These are phyloP conservation scores for Lagopus leucura DNA, from an alignment of 2,113 vertebrate species.

Conservation along the genomic window DNA sequence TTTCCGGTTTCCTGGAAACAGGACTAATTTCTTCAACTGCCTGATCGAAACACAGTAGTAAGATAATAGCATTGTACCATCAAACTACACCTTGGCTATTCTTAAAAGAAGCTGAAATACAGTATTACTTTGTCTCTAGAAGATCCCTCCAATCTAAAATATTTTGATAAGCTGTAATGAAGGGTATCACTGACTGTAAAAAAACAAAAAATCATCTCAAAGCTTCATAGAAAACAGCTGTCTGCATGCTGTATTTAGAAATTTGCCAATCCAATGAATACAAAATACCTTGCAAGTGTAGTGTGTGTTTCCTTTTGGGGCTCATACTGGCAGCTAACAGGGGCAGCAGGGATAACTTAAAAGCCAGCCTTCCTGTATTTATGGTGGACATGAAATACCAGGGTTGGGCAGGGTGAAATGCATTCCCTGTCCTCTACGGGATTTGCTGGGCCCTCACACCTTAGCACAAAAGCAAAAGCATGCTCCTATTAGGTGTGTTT, in stretches of 20 bases:
- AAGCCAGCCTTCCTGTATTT: not conserved
- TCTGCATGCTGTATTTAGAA: not conserved
- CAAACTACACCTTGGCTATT: not conserved
- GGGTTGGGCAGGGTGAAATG: not conserved
- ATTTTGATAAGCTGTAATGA: not conserved
- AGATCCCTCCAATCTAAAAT: not conserved
- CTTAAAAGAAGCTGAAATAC: not conserved
- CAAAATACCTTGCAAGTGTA: not conserved
- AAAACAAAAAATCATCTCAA: not conserved
- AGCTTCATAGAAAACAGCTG: not conserved
- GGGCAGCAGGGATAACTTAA: not conserved
- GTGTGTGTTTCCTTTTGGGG: not conserved
- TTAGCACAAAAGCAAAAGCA: not conserved
- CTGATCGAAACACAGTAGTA: not conserved
- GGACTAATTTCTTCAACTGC: not conserved
- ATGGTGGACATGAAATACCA: not conserved
- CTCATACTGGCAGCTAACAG: not conserved
- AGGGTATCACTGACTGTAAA: not conserved
- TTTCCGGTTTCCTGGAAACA: not conserved
- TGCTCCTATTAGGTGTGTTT: rapidly evolving
- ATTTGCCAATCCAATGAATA: not conserved
- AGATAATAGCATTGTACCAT: not conserved
- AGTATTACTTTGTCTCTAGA: not conserved
- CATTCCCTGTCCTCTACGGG: not conserved
- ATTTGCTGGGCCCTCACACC: not conserved